phyloP scores from a whole-genome alignment of 2,797 vertebrate species.

The Pseudochaenichthys georgianus region DNA sequence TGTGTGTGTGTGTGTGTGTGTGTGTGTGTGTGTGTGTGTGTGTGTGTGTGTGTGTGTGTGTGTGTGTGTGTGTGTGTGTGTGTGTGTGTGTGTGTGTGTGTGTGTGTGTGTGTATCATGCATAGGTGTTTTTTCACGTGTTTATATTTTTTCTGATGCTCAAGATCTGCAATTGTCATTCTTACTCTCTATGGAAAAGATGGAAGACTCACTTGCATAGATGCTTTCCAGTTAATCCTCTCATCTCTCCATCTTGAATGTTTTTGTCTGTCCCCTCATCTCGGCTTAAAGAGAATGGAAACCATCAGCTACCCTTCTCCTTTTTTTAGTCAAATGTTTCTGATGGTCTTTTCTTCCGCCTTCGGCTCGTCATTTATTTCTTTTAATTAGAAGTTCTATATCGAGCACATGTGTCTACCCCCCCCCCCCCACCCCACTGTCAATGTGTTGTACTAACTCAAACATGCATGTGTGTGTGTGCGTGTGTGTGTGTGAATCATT shows the following conservation, averaged over 20 bases:
- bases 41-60: constrained; percentile 5
- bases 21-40: background rate
- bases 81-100: background rate
- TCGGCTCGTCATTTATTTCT: background rate
- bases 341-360: background rate
- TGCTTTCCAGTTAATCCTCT: constrained; percentile 28
- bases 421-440: constrained; percentile 4
- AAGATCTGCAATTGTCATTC: constrained; percentile 24
- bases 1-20: background rate
- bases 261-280: constrained; percentile 9
- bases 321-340: constrained; percentile 6
- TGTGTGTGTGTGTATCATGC: background rate
- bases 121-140: constrained; percentile 27
- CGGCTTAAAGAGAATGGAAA: constrained; percentile 19
- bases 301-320: constrained; percentile 18
- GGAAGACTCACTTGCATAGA: constrained; percentile 40
- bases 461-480: constrained; percentile 32
- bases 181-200: constrained; percentile 27
- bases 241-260: constrained; percentile 17
- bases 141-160: constrained; percentile 31
- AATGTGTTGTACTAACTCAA: constrained; percentile 15
- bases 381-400: constrained; percentile 3
- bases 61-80: constrained; percentile 1
- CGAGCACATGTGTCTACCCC: background rate
- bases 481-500: constrained; percentile 19